Evolutionary conservation across 2,797 vertebrate species (phyloP).

Genomic region (Ficedula albicollis): DNA sequence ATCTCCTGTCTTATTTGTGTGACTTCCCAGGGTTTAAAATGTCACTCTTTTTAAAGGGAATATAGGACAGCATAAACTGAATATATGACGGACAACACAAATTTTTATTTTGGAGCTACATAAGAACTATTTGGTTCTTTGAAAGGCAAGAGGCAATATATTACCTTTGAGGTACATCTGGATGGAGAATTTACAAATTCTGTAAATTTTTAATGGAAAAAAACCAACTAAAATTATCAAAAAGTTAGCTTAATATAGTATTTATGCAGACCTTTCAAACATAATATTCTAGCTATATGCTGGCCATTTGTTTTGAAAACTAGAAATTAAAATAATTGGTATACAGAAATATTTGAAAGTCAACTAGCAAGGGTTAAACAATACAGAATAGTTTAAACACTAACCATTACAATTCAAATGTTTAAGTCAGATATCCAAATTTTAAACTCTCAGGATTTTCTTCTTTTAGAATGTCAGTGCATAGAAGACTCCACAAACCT

Average conservation of each 20-base stretch:
- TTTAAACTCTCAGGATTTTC: neutral
- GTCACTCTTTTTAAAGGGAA: neutral
- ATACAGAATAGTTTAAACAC: neutral
- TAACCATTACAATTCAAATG: neutral
- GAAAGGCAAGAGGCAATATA: neutral
- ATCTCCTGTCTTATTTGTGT: neutral
- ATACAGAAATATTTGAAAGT: neutral
- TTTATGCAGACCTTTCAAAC: neutral
- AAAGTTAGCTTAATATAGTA: neutral
- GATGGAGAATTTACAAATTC: neutral
- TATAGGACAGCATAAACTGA: neutral
- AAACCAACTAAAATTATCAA: neutral
- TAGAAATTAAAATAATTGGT: neutral
- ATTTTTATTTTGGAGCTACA: neutral
- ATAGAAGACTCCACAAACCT: conserved; percentile 42
- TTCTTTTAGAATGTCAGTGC: neutral
- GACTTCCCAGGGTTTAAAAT: neutral
- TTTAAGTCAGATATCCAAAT: neutral
- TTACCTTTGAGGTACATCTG: neutral
- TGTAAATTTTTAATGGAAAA: neutral
- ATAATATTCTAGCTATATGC: neutral
- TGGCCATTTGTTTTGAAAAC: neutral
- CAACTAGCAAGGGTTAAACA: neutral
- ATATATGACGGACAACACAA: neutral
- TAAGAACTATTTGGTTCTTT: neutral